phyloP scores from a whole-genome alignment of 2,888 invertebrate genomes.

The Eupithecia centaureata region DNA sequence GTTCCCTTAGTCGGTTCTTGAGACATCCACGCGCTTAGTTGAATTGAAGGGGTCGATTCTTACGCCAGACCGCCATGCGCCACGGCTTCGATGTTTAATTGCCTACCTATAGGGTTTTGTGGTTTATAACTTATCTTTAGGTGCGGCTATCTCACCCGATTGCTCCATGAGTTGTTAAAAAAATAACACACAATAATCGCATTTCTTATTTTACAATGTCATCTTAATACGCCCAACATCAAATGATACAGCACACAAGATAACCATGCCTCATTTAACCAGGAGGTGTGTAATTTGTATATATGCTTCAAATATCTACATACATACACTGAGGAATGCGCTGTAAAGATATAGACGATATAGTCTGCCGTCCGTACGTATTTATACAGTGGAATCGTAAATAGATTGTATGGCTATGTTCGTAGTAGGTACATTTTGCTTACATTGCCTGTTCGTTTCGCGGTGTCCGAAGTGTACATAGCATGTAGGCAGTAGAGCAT shows the following conservation, averaged over 20 bases:
- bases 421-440: conserved; percentile 69
- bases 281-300: conserved; percentile 62
- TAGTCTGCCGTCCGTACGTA: conserved; percentile 66
- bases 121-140: background rate
- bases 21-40: background rate
- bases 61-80: background rate
- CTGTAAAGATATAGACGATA: conserved; percentile 63
- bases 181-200: too few relatives aligned
- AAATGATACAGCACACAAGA: conserved; percentile 44
- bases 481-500: conserved; percentile 67
- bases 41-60: background rate
- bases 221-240: conserved; percentile 40
- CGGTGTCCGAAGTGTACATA: conserved; percentile 65
- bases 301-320: conserved; percentile 39
- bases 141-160: background rate
- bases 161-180: background rate
- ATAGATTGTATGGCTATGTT: conserved; percentile 80
- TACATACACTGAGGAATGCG: conserved; percentile 78
- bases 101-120: background rate
- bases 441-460: conserved; percentile 69
- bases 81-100: background rate
- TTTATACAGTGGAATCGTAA: conserved; percentile 79
- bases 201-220: too few relatives aligned
- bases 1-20: background rate
- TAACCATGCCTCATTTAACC: conserved; percentile 45